Evolutionary conservation across 2,113 vertebrate genomes (phyloP), one percentile per base, ranked within the genome.

Genomic region (Bos taurus): DNA sequence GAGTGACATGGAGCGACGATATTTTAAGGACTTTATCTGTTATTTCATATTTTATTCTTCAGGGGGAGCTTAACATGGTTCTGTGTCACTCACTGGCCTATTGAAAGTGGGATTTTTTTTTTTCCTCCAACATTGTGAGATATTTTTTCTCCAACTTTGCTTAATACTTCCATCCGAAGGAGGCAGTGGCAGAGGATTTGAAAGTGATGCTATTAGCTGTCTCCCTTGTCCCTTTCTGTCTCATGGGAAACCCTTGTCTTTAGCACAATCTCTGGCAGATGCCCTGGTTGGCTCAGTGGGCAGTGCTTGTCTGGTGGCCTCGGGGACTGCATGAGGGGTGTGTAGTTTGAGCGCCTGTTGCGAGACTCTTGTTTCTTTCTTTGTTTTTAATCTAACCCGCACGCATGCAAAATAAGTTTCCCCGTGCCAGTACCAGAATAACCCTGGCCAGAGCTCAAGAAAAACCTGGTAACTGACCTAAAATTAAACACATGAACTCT

Each of bases 401-500:
- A 88, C 56, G 26, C 78, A 46, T 89, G 88, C 90, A 92, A 77
- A 85, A 67, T 52, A 7, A 33, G 17, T 77, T 89, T 87, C 88
- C 23, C 59, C 56, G 64, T 81, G 89, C 86, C 92, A 95, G 56
- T 74, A 94, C 94, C 77, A 94, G 92, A 98, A 98, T 96, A 97
- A 96, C 71, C 57, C 96, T 98, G 95, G 97, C 96, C 36, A 86
- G 48, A 36, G 71, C 90, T 96, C 92, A 96, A 98, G 97, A 90
- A 97, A 95, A 97, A 94, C 64, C 81, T 90, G 48, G 96, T 97
- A 98, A 95, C 94, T 88, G 74, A 92, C 84, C 87, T 98, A 96
- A 98, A 98, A 97, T 98, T 97, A 98, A 98, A 97, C 92, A 5
- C 28, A 59, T 94, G 91, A 96, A 96, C 94, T 95, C 88, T 90